A percentile compares a stretch with the other conserved stretches of the same genome.
These are phyloP conservation scores for Naso thynnoides DNA, from an alignment of 2,797 vertebrate species.

Conservation along the genomic window DNA sequence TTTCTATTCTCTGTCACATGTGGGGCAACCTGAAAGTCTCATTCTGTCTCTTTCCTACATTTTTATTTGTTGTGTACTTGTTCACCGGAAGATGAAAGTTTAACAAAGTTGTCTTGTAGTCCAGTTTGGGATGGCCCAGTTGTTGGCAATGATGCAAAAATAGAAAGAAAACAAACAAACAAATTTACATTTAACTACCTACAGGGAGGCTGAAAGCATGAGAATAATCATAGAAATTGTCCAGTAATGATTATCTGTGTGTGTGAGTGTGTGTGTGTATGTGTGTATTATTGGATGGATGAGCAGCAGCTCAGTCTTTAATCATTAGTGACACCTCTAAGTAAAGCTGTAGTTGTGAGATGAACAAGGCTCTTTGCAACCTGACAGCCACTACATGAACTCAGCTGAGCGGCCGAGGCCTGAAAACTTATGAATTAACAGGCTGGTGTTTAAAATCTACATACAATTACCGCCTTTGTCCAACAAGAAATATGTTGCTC, in stretches of 20 bases:
- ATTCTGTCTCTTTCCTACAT: not conserved
- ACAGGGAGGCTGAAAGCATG: too few species aligned
- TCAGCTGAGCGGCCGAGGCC: constrained; percentile 11
- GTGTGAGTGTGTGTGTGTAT: not conserved
- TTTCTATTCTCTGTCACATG: not conserved
- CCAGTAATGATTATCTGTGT: too few species aligned
- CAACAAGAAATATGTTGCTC: not conserved
- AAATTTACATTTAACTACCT: too few species aligned
- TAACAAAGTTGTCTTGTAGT: not conserved
- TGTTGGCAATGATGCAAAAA: too few species aligned
- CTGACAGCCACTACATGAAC: constrained; percentile 35
- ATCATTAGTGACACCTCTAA: constrained; percentile 30
- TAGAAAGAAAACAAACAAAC: too few species aligned
- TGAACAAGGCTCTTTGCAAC: constrained; percentile 5
- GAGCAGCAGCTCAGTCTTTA: constrained; percentile 26
- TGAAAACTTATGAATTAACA: constrained; percentile 10
- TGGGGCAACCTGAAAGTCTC: not conserved
- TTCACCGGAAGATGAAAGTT: too few species aligned
- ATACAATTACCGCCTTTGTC: not conserved
- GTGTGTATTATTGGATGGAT: constrained; percentile 3
- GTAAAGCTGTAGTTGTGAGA: constrained; percentile 15
- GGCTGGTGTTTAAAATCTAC: not conserved
- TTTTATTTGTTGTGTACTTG: too few species aligned
- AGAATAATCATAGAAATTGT: too few species aligned
- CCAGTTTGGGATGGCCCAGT: too few species aligned